Evolutionary conservation across 2,888 invertebrate species (phyloP), one percentile per base, ranked within the genome.

Genomic region (Bellardia bayeri): DNA sequence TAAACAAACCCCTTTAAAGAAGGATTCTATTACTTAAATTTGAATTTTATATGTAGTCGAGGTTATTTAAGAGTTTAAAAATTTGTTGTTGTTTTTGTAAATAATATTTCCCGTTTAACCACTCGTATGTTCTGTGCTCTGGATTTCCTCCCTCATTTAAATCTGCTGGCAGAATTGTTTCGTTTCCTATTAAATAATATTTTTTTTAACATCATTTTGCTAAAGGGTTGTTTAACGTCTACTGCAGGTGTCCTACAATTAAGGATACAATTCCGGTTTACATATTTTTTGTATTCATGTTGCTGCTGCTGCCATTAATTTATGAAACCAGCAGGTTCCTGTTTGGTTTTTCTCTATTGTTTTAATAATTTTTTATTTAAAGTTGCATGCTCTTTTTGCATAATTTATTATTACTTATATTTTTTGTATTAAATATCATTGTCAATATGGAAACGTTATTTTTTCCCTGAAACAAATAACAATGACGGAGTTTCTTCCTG

Each of bases 191-290:
- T 40, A 63, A 49, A 64, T 64, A 9, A 23, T 42, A 72, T 6
- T 75, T 68, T 79, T 81, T 64, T 54, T 30, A 54, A 33, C 56
- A 58, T 14, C 82, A 72, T 72, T 74, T 68, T 42, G 69, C 49
- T 49, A 80, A 87, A 76, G 83, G 87, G 83, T 82, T 81, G 87
- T 80, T 76, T 81, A 72, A 76, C 72, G 78, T 80, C 61, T 80
- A 75, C 78, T 87, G 87, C 87, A 87, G 87, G 87, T 87, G 84
- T 78, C 81, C 81, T 78, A 51, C 61, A 72, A 78, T 87, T 84
- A 78, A 84, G 81, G 84, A 75, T 87, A 81, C 76, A 84, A 84
- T 87, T 87, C 87, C 87, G 81, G 76, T 84, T 66, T 63, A 23
- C 33, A 3, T 78, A 61, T 74, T 42, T 45, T 80, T 13, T 1